phyloP scores from a whole-genome alignment of 1,140 invertebrate genomes.

The Sinonovacula constricta region DNA sequence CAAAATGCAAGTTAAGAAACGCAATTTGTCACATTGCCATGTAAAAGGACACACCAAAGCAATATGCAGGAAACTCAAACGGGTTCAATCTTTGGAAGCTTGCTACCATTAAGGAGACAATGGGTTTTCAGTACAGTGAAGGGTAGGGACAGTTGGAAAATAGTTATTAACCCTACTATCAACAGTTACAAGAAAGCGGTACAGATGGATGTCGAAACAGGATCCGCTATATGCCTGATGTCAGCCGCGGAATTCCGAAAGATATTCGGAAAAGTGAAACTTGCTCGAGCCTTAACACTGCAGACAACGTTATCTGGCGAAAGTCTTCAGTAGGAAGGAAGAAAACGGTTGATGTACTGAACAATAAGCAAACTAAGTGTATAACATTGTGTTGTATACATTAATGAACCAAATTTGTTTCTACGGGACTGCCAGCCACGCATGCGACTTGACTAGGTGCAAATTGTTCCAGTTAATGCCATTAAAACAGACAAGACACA shows the following conservation, averaged over 20 bases:
- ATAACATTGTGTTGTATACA: conserved; percentile 29
- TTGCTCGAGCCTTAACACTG: background rate
- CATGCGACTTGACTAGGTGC: conserved; percentile 26
- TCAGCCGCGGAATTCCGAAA: conserved; percentile 8
- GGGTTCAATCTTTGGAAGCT: no score
- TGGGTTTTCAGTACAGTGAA: background rate
- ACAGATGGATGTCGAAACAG: conserved; percentile 51
- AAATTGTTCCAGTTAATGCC: conserved; percentile 4
- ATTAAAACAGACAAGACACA: background rate
- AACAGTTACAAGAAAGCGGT: conserved; percentile 11
- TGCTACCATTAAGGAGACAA: no score
- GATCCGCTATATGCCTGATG: conserved; percentile 30
- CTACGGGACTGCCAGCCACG: conserved; percentile 34
- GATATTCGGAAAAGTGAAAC: background rate
- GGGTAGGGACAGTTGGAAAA: background rate
- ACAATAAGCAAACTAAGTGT: conserved; percentile 15
- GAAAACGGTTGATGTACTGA: conserved; percentile 3
- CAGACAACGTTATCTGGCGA: conserved; percentile 50
- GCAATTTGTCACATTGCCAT: background rate
- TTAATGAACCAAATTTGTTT: conserved; percentile 25
- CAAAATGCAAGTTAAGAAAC: conserved; percentile 2
- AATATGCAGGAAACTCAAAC: no score
- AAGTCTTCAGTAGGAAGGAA: background rate
- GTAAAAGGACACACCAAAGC: conserved; percentile 1
- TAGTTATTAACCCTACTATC: background rate